phyloP scores from a whole-genome alignment of 2,888 invertebrate genomes.

The Zootermopsis nevadensis region DNA sequence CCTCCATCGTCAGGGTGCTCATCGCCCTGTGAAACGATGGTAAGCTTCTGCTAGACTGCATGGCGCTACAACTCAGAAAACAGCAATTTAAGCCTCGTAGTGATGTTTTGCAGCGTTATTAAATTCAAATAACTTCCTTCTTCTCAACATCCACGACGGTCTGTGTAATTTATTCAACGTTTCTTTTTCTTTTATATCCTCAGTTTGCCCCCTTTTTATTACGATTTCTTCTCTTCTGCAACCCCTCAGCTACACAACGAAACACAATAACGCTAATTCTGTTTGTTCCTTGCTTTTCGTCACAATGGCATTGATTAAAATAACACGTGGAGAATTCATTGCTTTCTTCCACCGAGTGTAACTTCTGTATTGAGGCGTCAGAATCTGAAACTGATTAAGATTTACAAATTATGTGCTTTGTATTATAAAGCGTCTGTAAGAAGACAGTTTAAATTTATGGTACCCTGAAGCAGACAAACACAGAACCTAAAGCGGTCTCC shows the following conservation, averaged over 20 bases:
- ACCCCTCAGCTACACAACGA: background rate
- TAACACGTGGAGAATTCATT: background rate
- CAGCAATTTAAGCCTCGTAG: no score
- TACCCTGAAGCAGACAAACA: no score
- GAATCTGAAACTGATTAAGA: background rate
- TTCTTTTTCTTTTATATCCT: conserved; percentile 25
- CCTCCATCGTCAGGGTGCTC: no score
- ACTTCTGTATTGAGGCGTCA: background rate
- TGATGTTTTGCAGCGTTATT: background rate
- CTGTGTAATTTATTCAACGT: conserved; percentile 30
- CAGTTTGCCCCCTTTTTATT: background rate
- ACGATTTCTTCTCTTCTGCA: background rate
- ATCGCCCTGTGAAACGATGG: no score
- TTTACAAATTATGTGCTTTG: no score
- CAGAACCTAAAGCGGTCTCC: no score
- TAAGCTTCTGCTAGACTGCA: no score
- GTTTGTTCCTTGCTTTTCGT: background rate
- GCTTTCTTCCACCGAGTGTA: background rate
- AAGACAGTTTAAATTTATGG: no score
- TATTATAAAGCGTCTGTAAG: no score
- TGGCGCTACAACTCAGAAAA: no score
- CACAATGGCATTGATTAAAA: conserved; percentile 16
- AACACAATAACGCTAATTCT: conserved; percentile 4
- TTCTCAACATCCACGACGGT: conserved; percentile 2
- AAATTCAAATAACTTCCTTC: conserved; percentile 7